Evolutionary conservation across 2,113 vertebrate genomes (phyloP), one percentile per base, ranked within the genome.

Genomic region (Sarotherodon lohbergeri): DNA sequence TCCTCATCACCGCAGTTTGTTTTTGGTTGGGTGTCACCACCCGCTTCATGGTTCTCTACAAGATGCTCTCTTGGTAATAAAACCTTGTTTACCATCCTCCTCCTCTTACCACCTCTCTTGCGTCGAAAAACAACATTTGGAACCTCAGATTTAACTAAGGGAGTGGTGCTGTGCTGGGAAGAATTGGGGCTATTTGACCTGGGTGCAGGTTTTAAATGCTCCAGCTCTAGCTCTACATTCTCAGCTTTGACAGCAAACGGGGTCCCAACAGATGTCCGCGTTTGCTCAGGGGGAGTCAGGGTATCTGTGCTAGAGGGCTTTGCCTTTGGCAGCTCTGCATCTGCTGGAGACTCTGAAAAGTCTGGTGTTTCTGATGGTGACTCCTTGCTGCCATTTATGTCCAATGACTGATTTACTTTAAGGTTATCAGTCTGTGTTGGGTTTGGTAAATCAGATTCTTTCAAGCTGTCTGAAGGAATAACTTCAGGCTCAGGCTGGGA

Each of bases 91-190:
- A 88, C 55, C 73, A 50, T 91, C 73, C 86, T 92, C 81, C 91
- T 88, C 5, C 92, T 93, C 78, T 87, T 93, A 41, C 86, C 90
- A 0, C 94, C 93, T 91, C 57, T 94, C 27, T 89, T 94, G 46
- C 92, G 88, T 61, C 92, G 90, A 16, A 89, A 92, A 81, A 16
- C 3, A 2, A 1, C 24, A 39, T 39, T 46, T 32, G 46, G 10
- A 82, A 4, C 27, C 29, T 86, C 84, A 16, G 83, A 50, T 68
- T 87, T 83, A 22, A 54, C 36, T 11, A 55, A 24, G 9, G 43
- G 17, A 22, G 76, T 71, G 29, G 73, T 41, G 59, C 8, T 80
- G 27, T 41, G 9, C 2, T 76, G 59, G 78, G 80, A 55, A 79
- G n/a, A 46, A 22, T 22, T 68, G 9, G 8, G 11, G 56, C 3